Base-by-base conservation (phyloP, 2,888 invertebrate genomes). In the Cotesia congregata region DNA sequence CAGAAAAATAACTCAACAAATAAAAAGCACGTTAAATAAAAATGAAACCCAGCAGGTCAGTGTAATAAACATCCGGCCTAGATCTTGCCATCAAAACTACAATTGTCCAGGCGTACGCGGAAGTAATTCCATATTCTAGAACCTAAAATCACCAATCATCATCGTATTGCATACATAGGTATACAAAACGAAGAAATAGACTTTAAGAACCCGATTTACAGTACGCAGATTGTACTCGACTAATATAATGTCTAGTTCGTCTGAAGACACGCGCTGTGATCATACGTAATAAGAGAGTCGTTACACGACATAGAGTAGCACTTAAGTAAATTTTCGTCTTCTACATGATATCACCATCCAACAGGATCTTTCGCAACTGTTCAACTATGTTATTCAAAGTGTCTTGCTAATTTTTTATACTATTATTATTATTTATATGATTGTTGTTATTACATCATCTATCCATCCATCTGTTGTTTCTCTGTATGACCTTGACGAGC, bases 161-260 rank as follows among this genome's bases (percentile, higher is more conserved):
- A 50, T 12, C 30, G 30, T 30, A 30, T 30, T 30, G 30, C 30
- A 30, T 30, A 30, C 30, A 30, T 30, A 30, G 30, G 30, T 30
- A 50, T 50, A 12, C 20, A 17, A 64, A 17, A 71, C 61, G 5
- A 67, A 9, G 15, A 41, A 68, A 73, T 40, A n/a, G 41, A 70
- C 60, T n/a, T 67, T 72, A 20, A 17, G 9, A 38, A 59, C 12
- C n/a, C 17, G n/a, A 72, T 61, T 64, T 39, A 9, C 50, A 59
- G 12, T 50, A 50, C 50, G 0, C 3, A 7, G 30, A 30, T 30
- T 3, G 12, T 50, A 50, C 12, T 50, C 7, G 0, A 50, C 12
- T 50, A 12, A 50, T 50, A 50, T 50, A 50, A 12, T 50, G 9
- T 50, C 7, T 50, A 50, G 9, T 12, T 12, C 9, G 12, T 50